A percentile compares a stretch with the other conserved stretches of the same genome.
Evolutionary conservation across 2,113 vertebrate species (phyloP).

Genomic region (Tetrao urogallus): DNA sequence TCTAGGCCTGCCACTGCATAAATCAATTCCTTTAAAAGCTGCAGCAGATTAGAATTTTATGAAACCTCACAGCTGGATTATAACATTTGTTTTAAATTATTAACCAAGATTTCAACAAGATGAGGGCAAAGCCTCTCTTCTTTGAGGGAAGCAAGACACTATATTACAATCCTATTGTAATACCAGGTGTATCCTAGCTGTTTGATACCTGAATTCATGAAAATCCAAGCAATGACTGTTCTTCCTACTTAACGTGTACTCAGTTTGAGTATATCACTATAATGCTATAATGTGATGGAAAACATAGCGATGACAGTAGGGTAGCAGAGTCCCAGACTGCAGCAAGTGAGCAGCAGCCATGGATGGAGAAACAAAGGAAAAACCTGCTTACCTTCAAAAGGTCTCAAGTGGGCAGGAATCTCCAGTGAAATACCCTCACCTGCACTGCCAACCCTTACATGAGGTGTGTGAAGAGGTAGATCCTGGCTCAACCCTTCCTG

Average conservation of each 20-base stretch:
- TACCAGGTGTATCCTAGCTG: neutral
- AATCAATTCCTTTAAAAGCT: neutral
- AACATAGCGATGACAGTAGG: too few relatives aligned
- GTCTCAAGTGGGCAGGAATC: too few relatives aligned
- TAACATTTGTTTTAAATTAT: neutral
- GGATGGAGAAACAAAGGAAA: too few relatives aligned
- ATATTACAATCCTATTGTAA: neutral
- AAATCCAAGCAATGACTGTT: neutral
- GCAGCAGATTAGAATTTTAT: neutral
- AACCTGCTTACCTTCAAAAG: too few relatives aligned
- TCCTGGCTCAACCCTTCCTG: too few relatives aligned
- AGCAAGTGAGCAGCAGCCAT: too few relatives aligned
- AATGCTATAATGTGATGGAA: too few relatives aligned
- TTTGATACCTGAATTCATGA: neutral
- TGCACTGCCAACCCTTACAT: too few relatives aligned
- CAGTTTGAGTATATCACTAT: neutral
- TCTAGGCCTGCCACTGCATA: neutral
- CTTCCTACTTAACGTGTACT: neutral
- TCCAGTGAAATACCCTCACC: too few relatives aligned
- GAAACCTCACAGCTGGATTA: neutral
- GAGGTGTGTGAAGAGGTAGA: too few relatives aligned
- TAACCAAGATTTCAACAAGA: neutral
- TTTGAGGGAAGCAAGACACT: neutral
- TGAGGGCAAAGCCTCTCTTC: neutral
- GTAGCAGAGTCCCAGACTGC: too few relatives aligned